phyloP scores from a whole-genome alignment of 2,113 vertebrate species.

The Urocolius indicus region DNA sequence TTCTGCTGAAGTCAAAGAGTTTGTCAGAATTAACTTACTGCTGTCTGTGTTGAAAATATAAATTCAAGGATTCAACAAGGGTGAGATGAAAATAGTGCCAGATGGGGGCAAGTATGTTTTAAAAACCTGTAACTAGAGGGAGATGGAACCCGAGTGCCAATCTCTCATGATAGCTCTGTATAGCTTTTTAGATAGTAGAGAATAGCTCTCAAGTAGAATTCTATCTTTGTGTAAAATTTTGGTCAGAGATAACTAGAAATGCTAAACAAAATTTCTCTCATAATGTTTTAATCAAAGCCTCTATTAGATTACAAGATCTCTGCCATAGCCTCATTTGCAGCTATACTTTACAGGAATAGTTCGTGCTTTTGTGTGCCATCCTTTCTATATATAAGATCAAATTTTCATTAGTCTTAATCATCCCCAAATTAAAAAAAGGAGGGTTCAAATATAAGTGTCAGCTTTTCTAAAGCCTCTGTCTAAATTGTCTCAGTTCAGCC shows the following conservation, averaged over 20 bases:
- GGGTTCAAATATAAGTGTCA: neutral
- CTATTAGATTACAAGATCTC: neutral
- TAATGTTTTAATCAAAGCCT: neutral
- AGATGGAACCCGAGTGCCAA: neutral
- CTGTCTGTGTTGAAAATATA: neutral
- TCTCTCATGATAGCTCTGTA: neutral
- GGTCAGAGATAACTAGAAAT: neutral
- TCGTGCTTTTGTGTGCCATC: neutral
- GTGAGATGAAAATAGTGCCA: neutral
- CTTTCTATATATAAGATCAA: neutral
- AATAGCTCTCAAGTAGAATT: neutral
- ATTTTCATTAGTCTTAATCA: neutral
- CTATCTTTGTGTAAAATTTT: neutral
- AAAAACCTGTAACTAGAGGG: neutral
- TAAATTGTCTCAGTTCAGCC: neutral
- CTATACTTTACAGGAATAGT: neutral
- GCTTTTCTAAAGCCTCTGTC: neutral
- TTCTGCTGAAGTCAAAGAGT: neutral
- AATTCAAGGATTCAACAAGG: neutral
- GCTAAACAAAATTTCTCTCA: neutral
- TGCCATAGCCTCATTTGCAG: neutral
- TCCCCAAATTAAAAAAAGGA: neutral
- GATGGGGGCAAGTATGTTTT: neutral
- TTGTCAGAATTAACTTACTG: neutral
- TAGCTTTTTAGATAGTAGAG: neutral